phyloP scores from a whole-genome alignment of 2,797 vertebrate genomes.

The Pipistrellus kuhlii region DNA sequence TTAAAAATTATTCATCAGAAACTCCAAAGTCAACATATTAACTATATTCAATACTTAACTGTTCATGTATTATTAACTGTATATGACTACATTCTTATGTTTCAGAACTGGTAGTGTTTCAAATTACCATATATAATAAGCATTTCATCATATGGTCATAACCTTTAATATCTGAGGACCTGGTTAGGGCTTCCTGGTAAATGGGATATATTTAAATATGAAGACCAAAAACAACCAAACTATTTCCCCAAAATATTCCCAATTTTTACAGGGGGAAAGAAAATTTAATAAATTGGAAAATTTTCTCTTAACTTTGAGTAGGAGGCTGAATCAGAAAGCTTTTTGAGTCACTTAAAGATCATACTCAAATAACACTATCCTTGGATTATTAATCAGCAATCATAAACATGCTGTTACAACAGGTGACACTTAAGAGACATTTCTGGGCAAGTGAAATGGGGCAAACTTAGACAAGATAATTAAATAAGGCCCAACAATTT shows the following conservation, averaged over 20 bases:
- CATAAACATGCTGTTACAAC: background rate
- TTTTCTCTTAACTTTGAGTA: background rate
- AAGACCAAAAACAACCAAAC: background rate
- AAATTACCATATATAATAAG: background rate
- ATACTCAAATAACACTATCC: background rate
- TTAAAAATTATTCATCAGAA: background rate
- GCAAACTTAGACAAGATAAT: background rate
- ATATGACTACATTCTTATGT: background rate
- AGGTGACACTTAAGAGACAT: background rate
- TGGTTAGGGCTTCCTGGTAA: background rate
- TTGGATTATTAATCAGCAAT: background rate
- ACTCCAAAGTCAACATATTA: background rate
- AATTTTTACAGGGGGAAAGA: background rate
- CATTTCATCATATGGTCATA: background rate
- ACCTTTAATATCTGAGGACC: slow-evolving; percentile 28
- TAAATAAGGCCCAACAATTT: background rate
- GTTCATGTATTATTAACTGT: background rate
- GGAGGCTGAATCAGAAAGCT: background rate
- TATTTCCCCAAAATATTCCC: background rate
- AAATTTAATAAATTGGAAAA: background rate
- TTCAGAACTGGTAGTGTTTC: background rate
- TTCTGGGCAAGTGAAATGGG: background rate
- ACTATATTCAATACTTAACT: background rate
- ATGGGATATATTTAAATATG: background rate
- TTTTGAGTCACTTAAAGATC: background rate